phyloP scores from a whole-genome alignment of 2,113 vertebrate species.

The Xenotilapia caudafasciata region DNA sequence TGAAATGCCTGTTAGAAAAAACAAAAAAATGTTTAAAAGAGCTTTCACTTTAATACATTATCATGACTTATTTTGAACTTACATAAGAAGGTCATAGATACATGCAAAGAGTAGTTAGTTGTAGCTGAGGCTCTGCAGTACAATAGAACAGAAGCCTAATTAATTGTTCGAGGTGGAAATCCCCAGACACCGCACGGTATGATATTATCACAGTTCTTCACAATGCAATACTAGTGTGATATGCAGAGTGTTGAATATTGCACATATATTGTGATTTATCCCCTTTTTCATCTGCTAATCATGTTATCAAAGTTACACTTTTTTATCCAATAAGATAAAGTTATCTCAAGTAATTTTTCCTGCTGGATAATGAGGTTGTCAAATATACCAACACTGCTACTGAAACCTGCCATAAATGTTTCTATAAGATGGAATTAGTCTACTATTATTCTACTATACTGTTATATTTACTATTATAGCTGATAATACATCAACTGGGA shows the following conservation, averaged over 20 bases:
- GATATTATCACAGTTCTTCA: neutral
- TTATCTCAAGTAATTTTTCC: neutral
- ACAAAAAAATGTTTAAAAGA: neutral
- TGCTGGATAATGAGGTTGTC: neutral
- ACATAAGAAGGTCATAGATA: neutral
- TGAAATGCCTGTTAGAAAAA: neutral
- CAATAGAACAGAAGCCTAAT: neutral
- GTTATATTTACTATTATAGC: neutral
- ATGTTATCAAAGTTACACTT: neutral
- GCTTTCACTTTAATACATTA: neutral
- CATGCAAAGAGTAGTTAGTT: neutral
- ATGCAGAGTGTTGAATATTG: neutral
- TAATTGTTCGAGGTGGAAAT: neutral
- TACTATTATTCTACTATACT: neutral
- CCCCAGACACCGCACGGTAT: neutral
- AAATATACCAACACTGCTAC: neutral
- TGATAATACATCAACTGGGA: neutral
- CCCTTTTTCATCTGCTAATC: neutral
- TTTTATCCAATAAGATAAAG: neutral
- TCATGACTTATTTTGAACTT: neutral
- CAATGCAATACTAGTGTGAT: neutral
- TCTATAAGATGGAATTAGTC: neutral
- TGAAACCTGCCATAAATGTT: neutral
- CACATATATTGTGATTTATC: neutral
- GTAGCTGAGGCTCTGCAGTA: neutral